Evolutionary conservation across 1,140 invertebrate species (phyloP), one percentile per base, ranked within the genome.

Genomic region (Ceratoteleas bidentatus): DNA sequence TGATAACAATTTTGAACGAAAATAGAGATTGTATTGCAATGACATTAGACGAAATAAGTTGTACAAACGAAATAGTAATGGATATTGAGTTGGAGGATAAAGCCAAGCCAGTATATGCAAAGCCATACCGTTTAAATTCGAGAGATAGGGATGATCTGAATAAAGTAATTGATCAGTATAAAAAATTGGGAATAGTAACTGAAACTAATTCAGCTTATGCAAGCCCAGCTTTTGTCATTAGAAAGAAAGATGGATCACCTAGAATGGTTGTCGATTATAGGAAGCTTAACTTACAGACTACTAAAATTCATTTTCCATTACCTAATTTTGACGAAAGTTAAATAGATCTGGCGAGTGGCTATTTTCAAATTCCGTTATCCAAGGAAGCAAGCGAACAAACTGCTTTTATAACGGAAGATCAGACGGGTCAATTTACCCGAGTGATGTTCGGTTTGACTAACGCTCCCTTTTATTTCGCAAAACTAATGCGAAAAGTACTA

Each of bases 131-230:
- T 10, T 43, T 43, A 43, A 43, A 43, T 43, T 43, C 40, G 40
- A 43, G 6, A 43, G 40, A 43, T 43, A 43, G 40, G n/a, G 40
- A 43, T 1, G 40, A 43, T 6, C 6, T 43, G 6, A 43, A 43
- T 43, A 1, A 43, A n/a, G n/a, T 43, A 10, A n/a, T 43, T 1
- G 40, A 43, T n/a, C 9, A 43, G 9, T 43, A 43, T 43, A 43
- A 43, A n/a, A 9, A 43, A 43, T n/a, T 43, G 8, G 40, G 40
- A 43, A n/a, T 43, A 10, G 40, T 43, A n/a, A 43, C 40, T 9
- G 40, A 43, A 43, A 43, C 40, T n/a, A 43, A 43, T n/a, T 43
- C 40, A 43, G 8, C 40, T n/a, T 43, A n/a, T 43, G 40, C n/a
- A 10, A 43, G 40, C 6, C 13, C 45, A 14, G 45, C 13, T 11